Evolutionary conservation across 2,888 invertebrate genomes (phyloP), one percentile per base, ranked within the genome.

Genomic region (Oscheius onirici): DNA sequence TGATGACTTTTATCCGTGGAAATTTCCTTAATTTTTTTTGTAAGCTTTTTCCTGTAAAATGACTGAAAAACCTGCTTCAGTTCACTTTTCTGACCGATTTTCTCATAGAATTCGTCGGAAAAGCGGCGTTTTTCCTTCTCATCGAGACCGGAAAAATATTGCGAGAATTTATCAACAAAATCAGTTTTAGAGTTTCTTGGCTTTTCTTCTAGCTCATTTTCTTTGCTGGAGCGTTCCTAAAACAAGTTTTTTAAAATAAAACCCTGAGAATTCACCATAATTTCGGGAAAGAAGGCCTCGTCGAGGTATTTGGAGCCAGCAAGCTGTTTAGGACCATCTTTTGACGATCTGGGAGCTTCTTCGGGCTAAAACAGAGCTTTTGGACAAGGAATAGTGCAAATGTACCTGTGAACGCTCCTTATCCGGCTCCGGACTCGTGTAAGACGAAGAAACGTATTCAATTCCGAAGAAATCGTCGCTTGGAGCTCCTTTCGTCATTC

Each of bases 401-500:
- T 2, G 20, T 34, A 58, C 58, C 58, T n/a, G 34, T 34, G 34
- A 34, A 34, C 8, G 58, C 17, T 58, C 41, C 8, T 58, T 22
- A 8, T 41, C 22, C 6, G n/a, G 17, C 5, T n/a, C 22, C 24
- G n/a, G 34, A 51, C 8, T 44, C 15, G n/a, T 46, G 24, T 49
- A 17, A 15, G 15, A n/a, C 26, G 44, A 0, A 10, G 69, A 69
- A 34, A 41, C 40, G 41, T 58, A 57, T 17, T 63, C 63, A 20
- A 70, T 70, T 3, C 61, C 70, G 41, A 70, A 70, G 41, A 70
- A 70, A 26, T 70, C 70, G 40, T 70, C 70, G 41, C 22, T 41
- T 15, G 26, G 26, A 2, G 24, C 28, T 24, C 24, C 22, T 55
- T 55, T 55, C 28, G 55, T 26, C 55, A 55, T 55, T 46, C 13